Base-by-base conservation (phyloP, 2,113 vertebrate genomes). In the Pampusana beccarii region DNA sequence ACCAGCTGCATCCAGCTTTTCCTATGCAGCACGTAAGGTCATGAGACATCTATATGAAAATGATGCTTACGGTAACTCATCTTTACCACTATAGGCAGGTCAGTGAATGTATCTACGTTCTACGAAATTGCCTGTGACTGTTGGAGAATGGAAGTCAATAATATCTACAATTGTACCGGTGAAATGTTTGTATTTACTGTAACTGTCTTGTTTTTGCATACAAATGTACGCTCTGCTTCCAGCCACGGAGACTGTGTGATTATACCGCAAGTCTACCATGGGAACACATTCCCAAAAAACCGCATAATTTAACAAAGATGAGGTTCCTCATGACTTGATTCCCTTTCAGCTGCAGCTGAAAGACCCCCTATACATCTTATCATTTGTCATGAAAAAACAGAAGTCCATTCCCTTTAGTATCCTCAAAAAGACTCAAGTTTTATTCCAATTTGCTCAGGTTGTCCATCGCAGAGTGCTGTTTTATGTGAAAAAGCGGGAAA, bases 21-120 rank as follows among this genome's bases (percentile, higher is more conserved):
- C 70, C 96, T 86, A 48, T 20, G 74, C 26, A 51, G 18, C 74
- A 71, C 73, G 72, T 83, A 69, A 94, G 65, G 60, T 93, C 3
- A 0, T 15, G 34, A 79, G 79, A 83, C 80, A 91, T 87, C 81
- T 60, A 38, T 65, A 79, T 31, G 65, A 73, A 92, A 92, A 80
- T 28, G 66, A 90, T 23, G 25, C 54, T 88, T 66, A 66, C 36
- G 72, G 60, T 44, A 81, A 92, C 73, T 84, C 77, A 88, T 46
- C 91, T 66, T 72, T 25, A 51, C 50, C 86, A 86, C 71, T 5
- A 78, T 10, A 95, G 85, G 72, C 85, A 96, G 75, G 92, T 85
- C 92, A 97, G 94, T 87, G 95, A 97, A 86, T n/a, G 93, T 34
- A 64, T 54, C 81, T 83, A 61, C 82, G 29, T 46, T 83, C 87